Evolutionary conservation across 2,888 invertebrate species (phyloP).

Genomic region (Carcina quercana): DNA sequence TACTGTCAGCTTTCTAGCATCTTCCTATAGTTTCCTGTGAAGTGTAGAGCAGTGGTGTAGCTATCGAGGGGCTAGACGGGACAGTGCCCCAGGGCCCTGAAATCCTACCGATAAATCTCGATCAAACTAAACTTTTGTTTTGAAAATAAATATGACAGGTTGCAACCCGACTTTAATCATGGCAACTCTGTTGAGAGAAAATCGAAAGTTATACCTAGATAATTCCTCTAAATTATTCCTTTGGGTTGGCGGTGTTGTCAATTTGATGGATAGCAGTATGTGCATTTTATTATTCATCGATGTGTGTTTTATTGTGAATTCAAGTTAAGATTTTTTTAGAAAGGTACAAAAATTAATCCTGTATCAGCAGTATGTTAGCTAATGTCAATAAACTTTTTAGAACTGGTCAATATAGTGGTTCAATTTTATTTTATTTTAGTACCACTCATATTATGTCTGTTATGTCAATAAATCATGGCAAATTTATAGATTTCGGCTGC

Average conservation of each 20-base stretch:
- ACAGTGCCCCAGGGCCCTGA: constrained; percentile 9
- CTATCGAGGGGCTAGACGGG: neutral
- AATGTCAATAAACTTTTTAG: no score
- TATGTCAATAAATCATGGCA: no score
- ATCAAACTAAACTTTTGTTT: constrained; percentile 16
- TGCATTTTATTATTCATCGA: neutral
- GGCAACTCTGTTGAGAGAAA: constrained; percentile 16
- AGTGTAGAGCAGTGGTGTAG: neutral
- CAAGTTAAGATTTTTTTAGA: neutral
- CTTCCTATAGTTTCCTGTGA: no score
- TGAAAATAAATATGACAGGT: constrained; percentile 17
- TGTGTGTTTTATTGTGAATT: neutral
- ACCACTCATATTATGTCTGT: no score
- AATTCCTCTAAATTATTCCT: constrained; percentile 3
- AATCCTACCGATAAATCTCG: constrained; percentile 18
- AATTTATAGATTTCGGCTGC: no score
- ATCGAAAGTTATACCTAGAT: constrained; percentile 12
- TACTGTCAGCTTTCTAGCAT: no score
- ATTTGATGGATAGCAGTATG: constrained; percentile 9
- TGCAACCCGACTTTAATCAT: constrained; percentile 11
- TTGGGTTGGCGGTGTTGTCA: constrained; percentile 11
- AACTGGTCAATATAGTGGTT: no score
- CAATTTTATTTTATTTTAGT: no score
- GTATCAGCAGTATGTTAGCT: no score
- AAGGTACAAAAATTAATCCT: no score